Conservation (phyloP, 2,888 invertebrate species). For the Drosophila cracens region DNA sequence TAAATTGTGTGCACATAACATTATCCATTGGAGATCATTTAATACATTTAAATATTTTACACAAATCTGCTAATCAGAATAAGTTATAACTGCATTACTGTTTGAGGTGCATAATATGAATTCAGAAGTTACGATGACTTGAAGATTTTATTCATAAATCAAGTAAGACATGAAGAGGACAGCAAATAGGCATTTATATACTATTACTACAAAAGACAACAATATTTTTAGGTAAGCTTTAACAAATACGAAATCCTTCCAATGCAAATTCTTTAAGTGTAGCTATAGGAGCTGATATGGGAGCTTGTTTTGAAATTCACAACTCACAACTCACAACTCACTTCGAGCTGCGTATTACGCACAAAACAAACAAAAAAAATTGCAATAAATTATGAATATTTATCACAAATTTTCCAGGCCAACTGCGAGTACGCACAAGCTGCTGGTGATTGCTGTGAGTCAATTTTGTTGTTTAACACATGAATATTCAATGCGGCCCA, state of each 20-base stretch:
- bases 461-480: conserved; percentile 36
- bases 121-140: background rate
- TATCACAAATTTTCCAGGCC: conserved; percentile 31
- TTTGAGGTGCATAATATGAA: background rate
- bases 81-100: background rate
- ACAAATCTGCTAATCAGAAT: background rate
- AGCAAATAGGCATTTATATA: background rate
- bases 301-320: background rate
- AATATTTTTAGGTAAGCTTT: background rate
- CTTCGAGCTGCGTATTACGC: conserved; percentile 12
- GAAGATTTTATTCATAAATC: background rate
- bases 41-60: background rate
- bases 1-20: background rate
- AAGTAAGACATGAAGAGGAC: background rate
- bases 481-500: conserved; percentile 59
- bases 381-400: conserved; percentile 54
- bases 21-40: background rate
- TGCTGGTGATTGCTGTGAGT: conserved; percentile 34
- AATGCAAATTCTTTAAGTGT: background rate
- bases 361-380: conserved; percentile 18
- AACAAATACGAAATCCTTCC: conserved; percentile 19
- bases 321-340: background rate
- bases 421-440: conserved; percentile 11
- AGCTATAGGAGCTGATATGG: too few relatives aligned
- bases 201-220: background rate